Evolutionary conservation across 2,113 vertebrate genomes (phyloP), one percentile per base, ranked within the genome.

Genomic region (Collichthys lucidus): DNA sequence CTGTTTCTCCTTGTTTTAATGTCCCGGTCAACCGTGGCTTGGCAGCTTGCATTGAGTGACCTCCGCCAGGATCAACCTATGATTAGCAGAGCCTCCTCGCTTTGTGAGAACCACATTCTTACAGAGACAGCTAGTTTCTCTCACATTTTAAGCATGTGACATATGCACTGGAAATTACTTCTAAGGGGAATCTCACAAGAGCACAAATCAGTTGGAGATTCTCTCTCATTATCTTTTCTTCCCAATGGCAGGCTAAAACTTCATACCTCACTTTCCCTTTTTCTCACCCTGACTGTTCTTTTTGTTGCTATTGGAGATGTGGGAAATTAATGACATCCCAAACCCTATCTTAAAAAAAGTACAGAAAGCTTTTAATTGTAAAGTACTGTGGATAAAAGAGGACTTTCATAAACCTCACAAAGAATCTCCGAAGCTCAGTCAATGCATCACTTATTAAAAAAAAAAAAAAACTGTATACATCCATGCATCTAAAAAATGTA

Each of bases 151-250:
- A 77, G 62, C 71, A 79, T 68, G 79, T 80, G 88, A 83, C 75
- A 86, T 67, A 53, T 75, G 19, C 59, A 68, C 22, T n/a, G 29
- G 59, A 83, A 77, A 77, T 62, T 75, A 80, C 84, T 71, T 89
- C 86, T 86, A 73, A 42, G 44, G 68, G 87, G 85, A 92, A 75
- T 91, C 63, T 86, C 82, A 64, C 46, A 87, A 67, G 84, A 84
- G 85, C 74, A 77, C 57, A 75, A 90, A 92, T 89, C 90, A 86
- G 74, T 79, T 69, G 79, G 87, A 89, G 85, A 86, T 85, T 86
- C 74, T 83, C 78, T 66, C 86, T 92, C 84, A 88, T 93, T 88
- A 92, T 83, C 77, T 82, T 53, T 82, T 77, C 74, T 50, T 60
- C 44, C 61, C 65, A 20, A 26, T 66, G 46, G 64, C 84, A 77